Evolutionary conservation across 2,797 vertebrate genomes (phyloP).

Genomic region (Carduelis carduelis): DNA sequence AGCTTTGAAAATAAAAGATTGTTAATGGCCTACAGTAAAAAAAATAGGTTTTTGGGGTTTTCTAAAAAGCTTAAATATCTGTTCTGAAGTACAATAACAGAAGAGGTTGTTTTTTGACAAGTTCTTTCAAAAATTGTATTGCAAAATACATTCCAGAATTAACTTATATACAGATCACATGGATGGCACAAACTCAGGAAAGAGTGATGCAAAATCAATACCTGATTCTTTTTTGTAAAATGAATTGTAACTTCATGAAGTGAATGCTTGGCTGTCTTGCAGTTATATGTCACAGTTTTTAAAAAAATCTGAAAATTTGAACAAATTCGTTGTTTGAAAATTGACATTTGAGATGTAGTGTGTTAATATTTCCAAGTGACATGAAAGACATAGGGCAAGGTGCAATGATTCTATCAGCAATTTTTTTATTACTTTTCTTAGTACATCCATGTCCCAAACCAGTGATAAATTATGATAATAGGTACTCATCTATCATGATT

Average conservation of each 20-base stretch:
- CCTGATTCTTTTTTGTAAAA: not conserved
- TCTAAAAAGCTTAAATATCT: not conserved
- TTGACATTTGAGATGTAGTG: not conserved
- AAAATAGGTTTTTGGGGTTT: rapidly evolving
- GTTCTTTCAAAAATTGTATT: not conserved
- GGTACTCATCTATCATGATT: not conserved
- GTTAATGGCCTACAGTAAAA: not conserved
- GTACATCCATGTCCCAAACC: not conserved
- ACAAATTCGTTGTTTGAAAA: not conserved
- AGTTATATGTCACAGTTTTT: not conserved
- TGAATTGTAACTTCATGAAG: not conserved
- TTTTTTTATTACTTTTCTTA: not conserved
- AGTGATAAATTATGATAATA: not conserved
- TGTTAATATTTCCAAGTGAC: not conserved
- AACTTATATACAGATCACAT: not conserved
- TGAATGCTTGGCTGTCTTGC: not conserved
- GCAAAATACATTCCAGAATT: not conserved
- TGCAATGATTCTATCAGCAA: not conserved
- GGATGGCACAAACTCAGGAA: not conserved
- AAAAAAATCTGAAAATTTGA: not conserved
- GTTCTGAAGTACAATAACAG: not conserved
- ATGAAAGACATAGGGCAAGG: not conserved
- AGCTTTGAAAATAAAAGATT: not conserved
- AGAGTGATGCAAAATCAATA: not conserved
- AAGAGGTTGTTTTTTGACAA: not conserved